These are phyloP conservation scores for Huso huso DNA, from an alignment of 2,797 vertebrate species.

Conservation along the genomic window DNA sequence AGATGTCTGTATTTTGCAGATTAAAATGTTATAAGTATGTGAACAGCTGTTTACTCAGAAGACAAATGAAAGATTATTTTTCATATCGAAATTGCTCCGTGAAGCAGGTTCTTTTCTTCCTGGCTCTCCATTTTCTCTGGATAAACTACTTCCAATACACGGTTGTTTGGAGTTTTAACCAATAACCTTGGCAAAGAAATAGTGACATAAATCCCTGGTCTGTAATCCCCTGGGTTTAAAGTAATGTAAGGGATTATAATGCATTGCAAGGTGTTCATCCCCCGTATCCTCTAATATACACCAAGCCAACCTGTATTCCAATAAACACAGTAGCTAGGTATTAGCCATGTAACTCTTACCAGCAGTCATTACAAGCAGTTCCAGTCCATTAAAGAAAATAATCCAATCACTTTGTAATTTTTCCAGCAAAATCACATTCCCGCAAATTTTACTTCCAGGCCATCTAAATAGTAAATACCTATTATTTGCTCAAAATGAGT, in stretches of 20 bases:
- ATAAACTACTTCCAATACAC: slow-evolving; percentile 58
- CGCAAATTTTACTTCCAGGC: slow-evolving; percentile 64
- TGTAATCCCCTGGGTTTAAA: slow-evolving; percentile 65
- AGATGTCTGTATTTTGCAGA: slow-evolving; percentile 29
- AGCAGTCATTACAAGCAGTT: slow-evolving; percentile 64
- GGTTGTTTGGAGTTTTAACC: slow-evolving; percentile 59
- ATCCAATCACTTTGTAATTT: slow-evolving; percentile 71
- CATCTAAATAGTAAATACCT: slow-evolving; percentile 74
- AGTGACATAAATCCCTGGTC: slow-evolving; percentile 26
- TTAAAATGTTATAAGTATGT: slow-evolving; percentile 21
- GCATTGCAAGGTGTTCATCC: slow-evolving; percentile 56
- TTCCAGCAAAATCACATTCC: slow-evolving; percentile 64
- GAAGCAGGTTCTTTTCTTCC: too few relatives aligned
- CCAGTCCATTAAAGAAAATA: slow-evolving; percentile 77
- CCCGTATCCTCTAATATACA: slow-evolving; percentile 28
- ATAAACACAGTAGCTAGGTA: slow-evolving; percentile 30
- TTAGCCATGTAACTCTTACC: slow-evolving; percentile 57
- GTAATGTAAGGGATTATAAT: slow-evolving; percentile 52
- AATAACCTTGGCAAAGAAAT: slow-evolving; percentile 51
- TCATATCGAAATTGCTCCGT: too few relatives aligned
- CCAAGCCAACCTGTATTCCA: slow-evolving; percentile 49
- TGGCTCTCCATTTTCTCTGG: slow-evolving; percentile 43
- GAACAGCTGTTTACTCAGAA: slow-evolving; percentile 32
- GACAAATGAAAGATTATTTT: slow-evolving; percentile 6
- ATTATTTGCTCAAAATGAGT: slow-evolving; percentile 65